Evolutionary conservation across 23 tunicate genomes (phyloP).

Genomic region (Halocynthia aurantium): DNA sequence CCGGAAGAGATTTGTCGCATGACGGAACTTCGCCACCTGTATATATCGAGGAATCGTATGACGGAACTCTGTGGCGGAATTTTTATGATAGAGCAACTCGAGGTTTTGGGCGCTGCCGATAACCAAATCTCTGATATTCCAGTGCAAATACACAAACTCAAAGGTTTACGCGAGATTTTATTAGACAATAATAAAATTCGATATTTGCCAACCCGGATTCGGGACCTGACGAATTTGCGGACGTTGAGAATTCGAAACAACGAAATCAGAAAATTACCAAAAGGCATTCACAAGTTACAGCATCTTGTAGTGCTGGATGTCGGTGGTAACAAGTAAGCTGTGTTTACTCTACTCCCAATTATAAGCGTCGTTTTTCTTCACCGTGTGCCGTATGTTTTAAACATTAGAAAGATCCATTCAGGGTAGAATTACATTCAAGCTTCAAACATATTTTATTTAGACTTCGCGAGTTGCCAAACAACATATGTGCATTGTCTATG

Average conservation of each 20-base stretch:
- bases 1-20: constrained; percentile 7
- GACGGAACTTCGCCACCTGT: constrained; percentile 1
- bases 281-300: constrained; percentile 59
- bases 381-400: background rate
- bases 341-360: background rate
- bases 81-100: constrained; percentile 8
- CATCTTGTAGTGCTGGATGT: constrained; percentile 49
- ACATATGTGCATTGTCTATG: constrained; percentile 61
- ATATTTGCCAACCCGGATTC: constrained; percentile 47
- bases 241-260: constrained; percentile 68
- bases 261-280: constrained; percentile 46
- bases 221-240: constrained; percentile 32
- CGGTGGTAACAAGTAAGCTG: constrained; percentile 69
- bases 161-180: constrained; percentile 37
- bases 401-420: background rate
- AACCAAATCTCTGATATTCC: constrained; percentile 50
- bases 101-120: constrained; percentile 44
- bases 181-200: constrained; percentile 39
- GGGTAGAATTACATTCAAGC: background rate
- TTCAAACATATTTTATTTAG: constrained; percentile 16
- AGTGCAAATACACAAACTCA: constrained; percentile 31
- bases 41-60: constrained; percentile 5
- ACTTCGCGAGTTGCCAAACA: constrained; percentile 41
- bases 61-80: background rate
- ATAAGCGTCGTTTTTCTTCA: background rate